Percentiles rank a stretch among this genome's conserved stretches.
Evolutionary conservation across 2,797 vertebrate genomes (phyloP).

Genomic region (Mormyrus hasselquistii): DNA sequence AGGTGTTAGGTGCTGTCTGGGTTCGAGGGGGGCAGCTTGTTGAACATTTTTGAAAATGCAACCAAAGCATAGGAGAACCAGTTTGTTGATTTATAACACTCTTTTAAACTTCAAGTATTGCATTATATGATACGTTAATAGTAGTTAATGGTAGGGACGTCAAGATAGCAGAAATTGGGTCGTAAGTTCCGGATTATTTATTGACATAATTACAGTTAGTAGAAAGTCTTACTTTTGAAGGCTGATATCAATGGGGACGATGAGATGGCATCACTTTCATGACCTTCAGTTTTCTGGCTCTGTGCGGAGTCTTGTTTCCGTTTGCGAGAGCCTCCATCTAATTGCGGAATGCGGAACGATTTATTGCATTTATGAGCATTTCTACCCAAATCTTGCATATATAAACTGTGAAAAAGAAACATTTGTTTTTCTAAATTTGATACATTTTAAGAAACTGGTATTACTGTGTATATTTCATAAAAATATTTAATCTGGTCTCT

Average conservation of each 20-base stretch:
- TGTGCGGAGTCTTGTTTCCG: slow-evolving; percentile 64
- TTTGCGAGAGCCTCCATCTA: slow-evolving; percentile 65
- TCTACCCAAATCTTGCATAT: not conserved
- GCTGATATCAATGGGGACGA: slow-evolving; percentile 69
- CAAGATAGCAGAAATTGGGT: not conserved
- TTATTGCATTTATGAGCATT: not conserved
- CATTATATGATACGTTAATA: not conserved
- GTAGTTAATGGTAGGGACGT: not conserved
- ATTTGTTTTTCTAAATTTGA: not conserved
- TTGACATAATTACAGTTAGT: not conserved
- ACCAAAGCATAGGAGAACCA: not conserved
- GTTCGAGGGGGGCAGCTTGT: not conserved
- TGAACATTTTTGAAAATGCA: not conserved
- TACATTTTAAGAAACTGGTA: not conserved
- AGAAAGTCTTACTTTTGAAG: slow-evolving; percentile 68
- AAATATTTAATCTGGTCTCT: not conserved
- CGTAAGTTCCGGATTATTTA: not conserved
- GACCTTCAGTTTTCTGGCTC: slow-evolving; percentile 55
- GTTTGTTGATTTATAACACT: not conserved
- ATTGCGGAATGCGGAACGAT: slow-evolving; percentile 38
- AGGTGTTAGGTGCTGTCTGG: not conserved
- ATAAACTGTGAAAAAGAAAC: not conserved
- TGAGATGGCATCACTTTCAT: slow-evolving; percentile 43
- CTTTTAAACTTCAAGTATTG: not conserved
- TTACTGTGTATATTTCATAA: not conserved